Conservation (phyloP, 2,888 invertebrate genomes). For the Mystacides longicornis region DNA sequence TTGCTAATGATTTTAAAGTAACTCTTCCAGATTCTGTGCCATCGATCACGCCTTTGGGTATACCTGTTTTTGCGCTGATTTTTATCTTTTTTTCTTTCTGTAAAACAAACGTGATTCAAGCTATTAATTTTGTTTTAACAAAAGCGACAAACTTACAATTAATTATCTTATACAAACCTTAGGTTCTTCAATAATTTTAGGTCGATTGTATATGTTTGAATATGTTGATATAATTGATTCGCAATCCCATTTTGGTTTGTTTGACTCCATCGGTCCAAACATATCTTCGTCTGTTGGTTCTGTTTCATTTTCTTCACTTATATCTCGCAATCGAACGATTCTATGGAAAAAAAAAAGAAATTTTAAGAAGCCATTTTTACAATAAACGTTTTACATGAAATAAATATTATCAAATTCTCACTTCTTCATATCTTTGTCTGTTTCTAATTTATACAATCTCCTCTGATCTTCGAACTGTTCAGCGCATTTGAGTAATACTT, state of each 20-base stretch:
- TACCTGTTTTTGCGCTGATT: conserved; percentile 65
- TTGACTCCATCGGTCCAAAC: conserved; percentile 52
- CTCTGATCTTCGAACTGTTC: conserved; percentile 65
- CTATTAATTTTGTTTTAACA: no score
- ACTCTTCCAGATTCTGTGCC: conserved; percentile 51
- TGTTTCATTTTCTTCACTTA: conserved; percentile 42
- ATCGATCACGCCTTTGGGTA: conserved; percentile 61
- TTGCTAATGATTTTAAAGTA: conserved; percentile 61
- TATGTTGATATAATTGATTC: conserved; percentile 86
- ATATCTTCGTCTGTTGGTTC: conserved; percentile 50
- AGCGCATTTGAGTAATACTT: conserved; percentile 62
- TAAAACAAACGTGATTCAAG: no score
- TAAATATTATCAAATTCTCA: conserved; percentile 22
- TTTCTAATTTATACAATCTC: conserved; percentile 48
- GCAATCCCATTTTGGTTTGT: conserved; percentile 77
- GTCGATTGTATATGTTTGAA: conserved; percentile 88
- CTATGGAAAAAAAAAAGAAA: no score
- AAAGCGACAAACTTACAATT: no score
- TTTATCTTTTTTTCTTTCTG: conserved; percentile 55
- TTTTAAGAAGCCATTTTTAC: no score
- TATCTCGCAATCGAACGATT: conserved; percentile 42
- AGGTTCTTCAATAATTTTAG: conserved; percentile 74
- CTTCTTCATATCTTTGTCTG: conserved; percentile 46
- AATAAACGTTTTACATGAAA: not conserved
- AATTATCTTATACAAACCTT: no score